Evolutionary conservation across 2,888 invertebrate species (phyloP).

Genomic region (Desoria tigrina): DNA sequence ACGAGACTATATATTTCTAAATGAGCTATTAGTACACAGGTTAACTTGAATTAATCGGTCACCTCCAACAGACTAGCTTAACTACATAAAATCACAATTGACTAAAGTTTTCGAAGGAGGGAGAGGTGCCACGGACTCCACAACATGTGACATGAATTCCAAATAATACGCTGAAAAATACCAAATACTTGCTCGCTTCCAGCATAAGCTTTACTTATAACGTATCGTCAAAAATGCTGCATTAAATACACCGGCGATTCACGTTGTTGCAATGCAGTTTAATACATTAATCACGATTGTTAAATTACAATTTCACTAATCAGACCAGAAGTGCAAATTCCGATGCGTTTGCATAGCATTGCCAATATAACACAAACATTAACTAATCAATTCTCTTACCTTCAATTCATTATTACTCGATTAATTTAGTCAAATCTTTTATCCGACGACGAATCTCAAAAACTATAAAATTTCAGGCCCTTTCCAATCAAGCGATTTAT

Average conservation of each 20-base stretch:
- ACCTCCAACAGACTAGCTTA: constrained; percentile 7
- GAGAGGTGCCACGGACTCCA: constrained; percentile 52
- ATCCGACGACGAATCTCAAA: background rate
- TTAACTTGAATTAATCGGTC: constrained; percentile 5
- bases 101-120: background rate
- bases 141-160: constrained; percentile 41
- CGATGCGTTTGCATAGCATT: constrained; percentile 11
- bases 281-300: constrained; percentile 14
- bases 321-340: constrained; percentile 1
- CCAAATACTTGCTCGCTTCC: background rate
- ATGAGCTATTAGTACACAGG: no score
- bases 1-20: no score
- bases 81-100: constrained; percentile 5
- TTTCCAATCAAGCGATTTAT: no score
- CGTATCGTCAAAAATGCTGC: constrained; percentile 1
- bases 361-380: constrained; percentile 10
- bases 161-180: constrained; percentile 11
- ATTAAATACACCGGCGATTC: background rate
- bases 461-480: no score
- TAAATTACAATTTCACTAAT: background rate
- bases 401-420: constrained; percentile 3
- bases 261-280: background rate
- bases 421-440: background rate
- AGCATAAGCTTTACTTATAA: background rate
- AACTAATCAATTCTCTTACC: constrained; percentile 11